Evolutionary conservation across 2,113 vertebrate species (phyloP).

Genomic region (Siniperca knerii): DNA sequence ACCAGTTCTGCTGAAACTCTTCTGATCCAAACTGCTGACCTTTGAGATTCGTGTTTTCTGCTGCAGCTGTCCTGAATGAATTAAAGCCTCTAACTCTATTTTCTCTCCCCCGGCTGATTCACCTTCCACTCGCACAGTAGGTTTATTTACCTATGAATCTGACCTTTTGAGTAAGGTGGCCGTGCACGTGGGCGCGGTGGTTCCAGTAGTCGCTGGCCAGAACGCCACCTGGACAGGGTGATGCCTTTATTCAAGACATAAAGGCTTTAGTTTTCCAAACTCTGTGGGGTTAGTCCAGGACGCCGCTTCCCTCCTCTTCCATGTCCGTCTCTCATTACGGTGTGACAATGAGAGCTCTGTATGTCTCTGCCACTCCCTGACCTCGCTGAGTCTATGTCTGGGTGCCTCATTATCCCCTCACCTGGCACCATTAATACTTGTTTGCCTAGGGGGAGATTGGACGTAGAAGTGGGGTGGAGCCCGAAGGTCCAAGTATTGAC

Average conservation of each 20-base stretch:
- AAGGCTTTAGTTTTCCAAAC: slow-evolving; percentile 52
- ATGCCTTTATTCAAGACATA: slow-evolving; percentile 53
- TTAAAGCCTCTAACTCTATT: slow-evolving; percentile 8
- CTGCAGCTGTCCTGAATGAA: slow-evolving; percentile 9
- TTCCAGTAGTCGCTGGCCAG: slow-evolving; percentile 6
- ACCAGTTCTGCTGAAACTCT: neutral
- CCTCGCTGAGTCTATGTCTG: slow-evolving; percentile 53
- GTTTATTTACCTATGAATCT: slow-evolving; percentile 43
- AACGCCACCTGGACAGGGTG: slow-evolving; percentile 58
- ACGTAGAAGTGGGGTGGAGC: slow-evolving; percentile 33
- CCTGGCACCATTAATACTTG: slow-evolving; percentile 73
- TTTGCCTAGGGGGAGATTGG: slow-evolving; percentile 61
- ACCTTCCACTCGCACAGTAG: slow-evolving; percentile 27
- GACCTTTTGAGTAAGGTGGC: slow-evolving; percentile 37
- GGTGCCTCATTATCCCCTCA: slow-evolving; percentile 65
- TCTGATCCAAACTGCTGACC: slow-evolving; percentile 16
- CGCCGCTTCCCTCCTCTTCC: neutral
- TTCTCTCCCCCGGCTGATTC: neutral
- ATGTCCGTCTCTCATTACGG: slow-evolving; percentile 12
- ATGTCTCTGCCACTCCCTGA: slow-evolving; percentile 28
- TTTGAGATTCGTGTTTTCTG: slow-evolving; percentile 2
- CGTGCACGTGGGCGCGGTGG: slow-evolving; percentile 11
- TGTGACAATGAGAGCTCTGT: slow-evolving; percentile 43
- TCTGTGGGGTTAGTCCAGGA: slow-evolving; percentile 42
- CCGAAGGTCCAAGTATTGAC: slow-evolving; percentile 53